A percentile compares a stretch with the other conserved stretches of the same genome.
Evolutionary conservation across 1,140 invertebrate species (phyloP).

Genomic region (Nasonia giraulti): DNA sequence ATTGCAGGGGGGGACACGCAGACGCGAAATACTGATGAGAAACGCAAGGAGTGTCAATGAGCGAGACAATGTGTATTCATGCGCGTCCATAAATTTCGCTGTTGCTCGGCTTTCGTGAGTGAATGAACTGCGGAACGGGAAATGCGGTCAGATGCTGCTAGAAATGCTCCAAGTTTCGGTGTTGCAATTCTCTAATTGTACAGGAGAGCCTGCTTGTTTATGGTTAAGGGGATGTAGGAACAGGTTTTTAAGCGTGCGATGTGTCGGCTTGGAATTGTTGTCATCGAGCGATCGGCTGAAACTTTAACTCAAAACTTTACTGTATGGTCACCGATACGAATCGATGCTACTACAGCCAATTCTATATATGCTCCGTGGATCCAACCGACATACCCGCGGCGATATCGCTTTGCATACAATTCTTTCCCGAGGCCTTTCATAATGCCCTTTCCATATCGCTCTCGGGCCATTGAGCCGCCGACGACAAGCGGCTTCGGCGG

Average conservation of each 20-base stretch:
- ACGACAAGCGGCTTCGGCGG: not conserved
- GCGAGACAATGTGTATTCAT: not conserved
- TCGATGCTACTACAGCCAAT: too few species aligned
- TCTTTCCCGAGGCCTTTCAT: constrained; percentile 32
- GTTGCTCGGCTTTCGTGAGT: too few species aligned
- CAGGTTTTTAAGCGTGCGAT: not conserved
- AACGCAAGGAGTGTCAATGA: not conserved
- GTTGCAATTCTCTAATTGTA: too few species aligned
- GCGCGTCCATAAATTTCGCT: constrained; percentile 8
- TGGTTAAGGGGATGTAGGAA: not conserved
- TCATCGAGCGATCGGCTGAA: not conserved
- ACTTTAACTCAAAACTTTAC: too few species aligned
- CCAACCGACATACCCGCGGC: not conserved
- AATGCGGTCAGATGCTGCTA: constrained; percentile 2
- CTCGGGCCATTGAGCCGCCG: not conserved
- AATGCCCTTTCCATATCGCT: constrained; percentile 4
- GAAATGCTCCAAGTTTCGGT: not conserved
- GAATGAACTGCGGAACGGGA: not conserved
- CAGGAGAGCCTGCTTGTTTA: not conserved
- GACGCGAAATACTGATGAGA: not conserved
- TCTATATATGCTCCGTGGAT: not conserved
- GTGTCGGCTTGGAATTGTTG: not conserved
- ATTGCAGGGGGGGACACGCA: too few species aligned
- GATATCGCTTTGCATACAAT: constrained; percentile 32
- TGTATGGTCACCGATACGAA: too few species aligned